Conservation (phyloP, 2,113 vertebrate species). For the Nematolebias whitei region DNA sequence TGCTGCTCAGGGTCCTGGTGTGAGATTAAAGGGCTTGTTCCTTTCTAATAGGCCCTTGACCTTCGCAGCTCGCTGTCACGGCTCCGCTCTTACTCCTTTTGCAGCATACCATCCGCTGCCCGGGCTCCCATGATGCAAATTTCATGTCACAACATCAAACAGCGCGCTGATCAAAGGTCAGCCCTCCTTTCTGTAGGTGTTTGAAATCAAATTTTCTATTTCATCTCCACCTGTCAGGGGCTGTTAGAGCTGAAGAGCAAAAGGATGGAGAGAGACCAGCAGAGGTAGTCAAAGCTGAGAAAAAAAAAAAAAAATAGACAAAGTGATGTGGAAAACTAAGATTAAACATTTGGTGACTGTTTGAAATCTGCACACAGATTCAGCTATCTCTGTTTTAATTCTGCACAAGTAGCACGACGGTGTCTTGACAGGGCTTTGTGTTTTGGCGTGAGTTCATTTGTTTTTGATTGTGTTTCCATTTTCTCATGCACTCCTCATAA, state of each 20-base stretch:
- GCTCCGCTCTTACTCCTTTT: conserved; percentile 14
- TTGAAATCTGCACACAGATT: conserved; percentile 16
- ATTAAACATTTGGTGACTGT: not conserved
- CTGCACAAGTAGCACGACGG: not conserved
- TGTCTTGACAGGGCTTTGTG: not conserved
- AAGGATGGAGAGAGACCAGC: conserved; percentile 46
- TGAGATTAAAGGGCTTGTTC: conserved; percentile 75
- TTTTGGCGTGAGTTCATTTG: not conserved
- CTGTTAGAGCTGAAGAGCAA: conserved; percentile 81
- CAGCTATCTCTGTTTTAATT: not conserved
- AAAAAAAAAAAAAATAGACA: not conserved
- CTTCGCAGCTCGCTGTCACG: conserved; percentile 83
- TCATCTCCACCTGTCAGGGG: conserved; percentile 86
- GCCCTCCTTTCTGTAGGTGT: conserved; percentile 86
- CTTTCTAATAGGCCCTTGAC: conserved; percentile 85
- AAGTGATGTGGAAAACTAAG: not conserved
- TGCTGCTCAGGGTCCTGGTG: conserved; percentile 60
- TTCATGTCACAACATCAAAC: conserved; percentile 91
- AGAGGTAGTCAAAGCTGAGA: conserved; percentile 48
- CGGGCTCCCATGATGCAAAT: conserved; percentile 88
- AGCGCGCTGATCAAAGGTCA: conserved; percentile 93
- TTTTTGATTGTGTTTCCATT: conserved; percentile 49
- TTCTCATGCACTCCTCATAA: conserved; percentile 31
- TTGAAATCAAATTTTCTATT: conserved; percentile 93
- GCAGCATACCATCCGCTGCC: conserved; percentile 71